Base-by-base conservation (phyloP, 2,888 invertebrate species). In the Harmothoe impar region DNA sequence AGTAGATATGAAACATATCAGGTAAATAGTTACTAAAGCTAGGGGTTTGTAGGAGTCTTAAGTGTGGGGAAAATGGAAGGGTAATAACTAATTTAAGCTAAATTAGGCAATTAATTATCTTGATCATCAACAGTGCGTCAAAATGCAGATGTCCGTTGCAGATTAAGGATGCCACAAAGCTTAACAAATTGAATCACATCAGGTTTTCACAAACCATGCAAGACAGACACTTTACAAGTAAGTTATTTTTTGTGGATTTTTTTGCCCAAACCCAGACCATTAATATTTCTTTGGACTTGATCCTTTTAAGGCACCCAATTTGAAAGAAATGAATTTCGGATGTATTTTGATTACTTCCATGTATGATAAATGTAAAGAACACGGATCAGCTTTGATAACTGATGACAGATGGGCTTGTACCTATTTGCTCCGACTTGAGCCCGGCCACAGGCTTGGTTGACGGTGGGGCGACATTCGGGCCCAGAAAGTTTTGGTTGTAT, bases 351-450 rank as follows among this genome's bases (percentile, higher is more conserved):
- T 7, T 3, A 43, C 5, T 10, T 43, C 43, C 43, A 43, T 43
- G 43, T 43, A 43, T 43, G 3, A 43, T 43, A 43, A 3, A 43
- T 43, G 3, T 43, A 10, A 43, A 43, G 10, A 10, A 43, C 43
- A 43, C 5, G 5, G 10, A 43, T 7, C 43, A 43, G 43, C 10
- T 43, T 43, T 43, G 43, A 43, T 43, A 43, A 43, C 10, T 43
- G 43, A 10, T 3, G 3, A 43, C 43, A 7, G 43, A 7, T 43
- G 10, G 43, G 43, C 20, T 20, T 62, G 62, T 89, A 89, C 89
- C 89, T 89, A 89, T 20, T 29, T 68, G 7, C 35, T 68, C 89
- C 5, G 89, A 89, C 35, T 56, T 35, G 35, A 89, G 68, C 56
- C 89, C 89, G 35, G 89, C 89, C 20, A 89, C 62, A 20, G 89